Conservation (phyloP, 2,888 invertebrate genomes). For the Brachynemurus nebulosus region DNA sequence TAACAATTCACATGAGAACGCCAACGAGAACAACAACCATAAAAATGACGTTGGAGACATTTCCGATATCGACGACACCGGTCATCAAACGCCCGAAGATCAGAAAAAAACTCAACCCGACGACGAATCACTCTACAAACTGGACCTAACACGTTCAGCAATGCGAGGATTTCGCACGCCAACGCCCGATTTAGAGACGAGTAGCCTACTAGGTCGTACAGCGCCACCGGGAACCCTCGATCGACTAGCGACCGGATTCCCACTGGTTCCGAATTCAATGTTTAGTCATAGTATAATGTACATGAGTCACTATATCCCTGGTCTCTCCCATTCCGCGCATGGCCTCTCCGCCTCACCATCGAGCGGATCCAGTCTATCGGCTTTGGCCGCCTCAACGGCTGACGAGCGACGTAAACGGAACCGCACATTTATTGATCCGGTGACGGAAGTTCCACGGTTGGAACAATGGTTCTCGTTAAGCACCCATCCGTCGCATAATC, state of each 20-base stretch:
- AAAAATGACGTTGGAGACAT: too few species aligned
- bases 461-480: constrained; percentile 96
- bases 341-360: constrained; percentile 34
- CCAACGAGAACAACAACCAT: constrained; percentile 41
- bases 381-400: constrained; percentile 9
- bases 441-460: constrained; percentile 88
- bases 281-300: constrained; percentile 84
- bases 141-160: constrained; percentile 29
- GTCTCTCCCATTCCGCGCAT: constrained; percentile 39
- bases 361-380: constrained; percentile 35
- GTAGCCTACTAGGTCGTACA: constrained; percentile 19
- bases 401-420: constrained; percentile 89
- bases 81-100: constrained; percentile 39
- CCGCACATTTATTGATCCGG: constrained; percentile 97
- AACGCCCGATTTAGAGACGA: constrained; percentile 19
- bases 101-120: constrained; percentile 27
- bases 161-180: constrained; percentile 23
- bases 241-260: constrained; percentile 42
- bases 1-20: constrained; percentile 35
- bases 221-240: constrained; percentile 31
- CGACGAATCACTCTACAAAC: constrained; percentile 25
- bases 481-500: constrained; percentile 95
- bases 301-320: constrained; percentile 76
- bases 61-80: constrained; percentile 39
- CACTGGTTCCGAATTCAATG: constrained; percentile 76